phyloP scores from a whole-genome alignment of 2,888 invertebrate species.

The Macrophya alboannulata region DNA sequence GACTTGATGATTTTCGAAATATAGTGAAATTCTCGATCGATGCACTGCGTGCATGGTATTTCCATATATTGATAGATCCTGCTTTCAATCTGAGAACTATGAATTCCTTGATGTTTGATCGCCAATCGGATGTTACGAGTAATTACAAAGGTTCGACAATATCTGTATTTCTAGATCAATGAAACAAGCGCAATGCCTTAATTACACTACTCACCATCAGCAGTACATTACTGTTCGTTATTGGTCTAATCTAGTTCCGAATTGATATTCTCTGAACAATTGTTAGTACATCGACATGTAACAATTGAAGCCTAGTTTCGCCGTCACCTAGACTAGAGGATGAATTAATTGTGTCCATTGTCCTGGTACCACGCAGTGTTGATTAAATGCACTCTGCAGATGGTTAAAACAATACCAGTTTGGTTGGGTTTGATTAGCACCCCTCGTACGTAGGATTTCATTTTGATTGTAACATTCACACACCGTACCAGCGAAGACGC shows the following conservation, averaged over 20 bases:
- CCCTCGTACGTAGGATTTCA: neutral
- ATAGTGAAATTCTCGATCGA: neutral
- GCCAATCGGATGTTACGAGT: neutral
- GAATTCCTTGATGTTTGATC: neutral
- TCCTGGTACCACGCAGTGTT: neutral
- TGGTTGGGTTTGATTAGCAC: neutral
- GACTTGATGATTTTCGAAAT: neutral
- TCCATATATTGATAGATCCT: neutral
- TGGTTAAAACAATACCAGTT: neutral
- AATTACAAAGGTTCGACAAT: neutral
- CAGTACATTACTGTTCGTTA: neutral
- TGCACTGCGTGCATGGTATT: too few relatives aligned
- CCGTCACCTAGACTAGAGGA: neutral
- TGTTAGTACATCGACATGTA: neutral
- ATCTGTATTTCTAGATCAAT: neutral
- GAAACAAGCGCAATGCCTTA: neutral
- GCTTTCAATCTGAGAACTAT: neutral
- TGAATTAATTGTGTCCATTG: neutral
- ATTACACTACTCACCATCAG: neutral
- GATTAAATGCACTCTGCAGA: constrained; percentile 11
- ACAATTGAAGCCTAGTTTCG: neutral
- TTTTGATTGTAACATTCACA: neutral
- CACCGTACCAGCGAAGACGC: neutral
- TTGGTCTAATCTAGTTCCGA: neutral
- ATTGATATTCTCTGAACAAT: neutral